Conservation (phyloP, 2,797 vertebrate genomes). For the Cheirogaleus major region DNA sequence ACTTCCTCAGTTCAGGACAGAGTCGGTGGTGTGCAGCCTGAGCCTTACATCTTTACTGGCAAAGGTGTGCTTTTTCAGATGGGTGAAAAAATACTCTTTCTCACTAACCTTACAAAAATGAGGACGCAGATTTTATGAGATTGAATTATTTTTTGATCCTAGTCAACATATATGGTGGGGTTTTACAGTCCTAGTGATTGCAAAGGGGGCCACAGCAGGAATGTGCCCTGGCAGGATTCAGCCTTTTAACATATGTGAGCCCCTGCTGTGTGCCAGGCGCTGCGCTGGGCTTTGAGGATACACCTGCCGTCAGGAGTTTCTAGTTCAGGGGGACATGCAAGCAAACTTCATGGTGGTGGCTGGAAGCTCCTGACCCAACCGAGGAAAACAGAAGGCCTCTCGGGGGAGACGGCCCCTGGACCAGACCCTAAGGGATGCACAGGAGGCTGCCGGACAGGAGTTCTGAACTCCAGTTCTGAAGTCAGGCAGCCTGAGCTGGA, state of each 20-base stretch:
- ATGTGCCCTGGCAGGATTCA: neutral
- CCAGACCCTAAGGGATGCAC: neutral
- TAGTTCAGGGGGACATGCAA: neutral
- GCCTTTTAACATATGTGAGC: accelerated
- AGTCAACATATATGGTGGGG: neutral
- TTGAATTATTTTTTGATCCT: neutral
- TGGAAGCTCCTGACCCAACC: neutral
- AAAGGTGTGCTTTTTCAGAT: neutral
- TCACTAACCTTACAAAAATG: neutral
- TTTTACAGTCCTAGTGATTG: neutral
- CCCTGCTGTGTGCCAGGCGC: neutral
- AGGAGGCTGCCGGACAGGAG: neutral
- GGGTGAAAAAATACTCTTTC: neutral
- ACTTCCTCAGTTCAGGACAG: neutral
- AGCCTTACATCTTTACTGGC: neutral
- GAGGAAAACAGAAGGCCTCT: neutral
- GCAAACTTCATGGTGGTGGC: neutral
- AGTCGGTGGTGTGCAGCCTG: neutral
- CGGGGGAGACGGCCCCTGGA: accelerated
- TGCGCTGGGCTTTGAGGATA: neutral
- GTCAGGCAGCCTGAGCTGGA: neutral
- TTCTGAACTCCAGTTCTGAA: neutral
- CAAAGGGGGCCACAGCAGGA: neutral
- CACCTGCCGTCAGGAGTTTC: neutral
- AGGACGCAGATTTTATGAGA: neutral